Base-by-base conservation (phyloP, 2,888 invertebrate genomes). In the Drosophila merina region DNA sequence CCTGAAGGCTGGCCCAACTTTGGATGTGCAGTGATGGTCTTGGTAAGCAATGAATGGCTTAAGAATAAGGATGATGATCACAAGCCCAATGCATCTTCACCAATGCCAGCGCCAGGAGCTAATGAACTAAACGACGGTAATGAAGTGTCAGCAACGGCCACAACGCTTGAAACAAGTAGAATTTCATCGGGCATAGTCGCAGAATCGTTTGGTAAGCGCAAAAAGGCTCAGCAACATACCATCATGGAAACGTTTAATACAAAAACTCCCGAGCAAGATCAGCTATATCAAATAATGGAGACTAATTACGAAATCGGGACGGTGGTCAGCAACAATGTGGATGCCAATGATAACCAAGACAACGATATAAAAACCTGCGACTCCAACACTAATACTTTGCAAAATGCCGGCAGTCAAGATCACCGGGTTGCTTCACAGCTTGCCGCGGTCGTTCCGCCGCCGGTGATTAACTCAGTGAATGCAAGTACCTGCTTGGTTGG, bases 21-120 rank as follows among this genome's bases (percentile, higher is more conserved):
- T 47, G 14, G 44, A 51, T 50, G 33, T 47, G 25, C 70, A 90
- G 90, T 85, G 86, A 90, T 91, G 90, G 90, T 91, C 83, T 89
- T 91, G 86, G 91, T 89, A 79, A 89, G 88, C 77, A 91, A 87
- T 81, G 91, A 90, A 89, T 89, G 89, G 90, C 84, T 82, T 67
- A 88, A 75, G 51, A 88, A 87, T 69, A 81, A 89, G 74, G 82
- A 89, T 81, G 85, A 78, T 51, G 74, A 74, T 38, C 71, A 74
- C 14, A 74, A 75, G 40, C 52, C 74, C 38, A 69, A n/a, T 56
- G 57, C 78, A 69, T 56, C 79, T 75, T 59, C 75, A 55, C 45
- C 73, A 70, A 57, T 76, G 66, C 38, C 83, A 68, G 40, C 62
- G 52, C 45, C 60, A 54, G 40, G 57, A 59, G 38, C 47, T 68